Evolutionary conservation across 2,888 invertebrate species (phyloP).

Genomic region (Cylloceria caligata): DNA sequence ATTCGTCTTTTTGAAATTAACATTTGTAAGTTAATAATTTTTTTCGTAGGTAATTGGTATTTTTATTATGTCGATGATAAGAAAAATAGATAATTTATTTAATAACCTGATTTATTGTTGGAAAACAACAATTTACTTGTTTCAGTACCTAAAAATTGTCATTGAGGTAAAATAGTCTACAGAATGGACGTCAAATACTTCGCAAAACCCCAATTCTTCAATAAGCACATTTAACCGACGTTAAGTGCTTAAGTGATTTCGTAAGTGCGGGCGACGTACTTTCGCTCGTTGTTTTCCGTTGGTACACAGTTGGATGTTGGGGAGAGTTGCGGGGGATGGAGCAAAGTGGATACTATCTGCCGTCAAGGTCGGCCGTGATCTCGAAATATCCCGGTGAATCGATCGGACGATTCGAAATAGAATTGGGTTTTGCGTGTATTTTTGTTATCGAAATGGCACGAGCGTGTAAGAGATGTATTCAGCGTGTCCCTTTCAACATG

Average conservation of each 20-base stretch:
- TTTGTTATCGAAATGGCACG: conserved; percentile 68
- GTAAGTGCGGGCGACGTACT: conserved; percentile 28
- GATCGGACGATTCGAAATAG: conserved; percentile 76
- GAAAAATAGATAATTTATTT: too few relatives aligned
- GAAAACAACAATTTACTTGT: too few relatives aligned
- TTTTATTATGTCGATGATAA: too few relatives aligned
- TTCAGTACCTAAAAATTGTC: conserved; percentile 1
- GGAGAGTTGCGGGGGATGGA: conserved; percentile 29
- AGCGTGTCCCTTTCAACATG: neutral
- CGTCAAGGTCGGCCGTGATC: conserved; percentile 73
- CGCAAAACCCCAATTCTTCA: neutral
- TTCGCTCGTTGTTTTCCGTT: neutral
- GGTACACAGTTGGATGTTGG: neutral
- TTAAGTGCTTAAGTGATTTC: conserved; percentile 31
- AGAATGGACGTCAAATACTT: neutral
- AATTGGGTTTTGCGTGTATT: conserved; percentile 73
- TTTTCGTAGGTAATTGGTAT: too few relatives aligned
- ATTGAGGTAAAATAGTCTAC: neutral
- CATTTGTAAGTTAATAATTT: too few relatives aligned
- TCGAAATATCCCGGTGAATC: conserved; percentile 77
- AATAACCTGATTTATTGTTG: too few relatives aligned
- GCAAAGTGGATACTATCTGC: conserved; percentile 65
- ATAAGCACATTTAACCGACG: conserved; percentile 7
- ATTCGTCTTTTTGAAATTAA: too few relatives aligned
- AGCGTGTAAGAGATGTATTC: neutral